Conservation (phyloP, 2,797 vertebrate genomes). For the Scomberomorus guttatus region DNA sequence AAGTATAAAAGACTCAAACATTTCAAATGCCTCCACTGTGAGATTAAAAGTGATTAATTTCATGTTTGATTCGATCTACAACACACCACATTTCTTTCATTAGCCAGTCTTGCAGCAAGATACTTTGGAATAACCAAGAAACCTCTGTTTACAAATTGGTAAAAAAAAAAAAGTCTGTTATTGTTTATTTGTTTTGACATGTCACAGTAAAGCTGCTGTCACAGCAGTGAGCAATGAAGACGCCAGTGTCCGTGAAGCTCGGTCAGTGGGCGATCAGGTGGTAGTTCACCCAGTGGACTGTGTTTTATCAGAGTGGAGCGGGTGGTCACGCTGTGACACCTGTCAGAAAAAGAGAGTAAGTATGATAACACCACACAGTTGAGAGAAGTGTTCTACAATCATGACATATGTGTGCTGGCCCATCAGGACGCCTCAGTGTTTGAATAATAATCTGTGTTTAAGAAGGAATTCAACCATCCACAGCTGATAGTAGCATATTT, state of each 20-base stretch:
- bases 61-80: not conserved
- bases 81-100: not conserved
- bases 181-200: conserved; percentile 16
- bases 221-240: conserved; percentile 43
- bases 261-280: conserved; percentile 52
- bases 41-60: conserved; percentile 1
- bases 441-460: not conserved
- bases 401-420: not conserved
- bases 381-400: not conserved
- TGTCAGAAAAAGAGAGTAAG: conserved; percentile 92
- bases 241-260: conserved; percentile 56
- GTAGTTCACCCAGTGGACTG: conserved; percentile 86
- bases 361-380: conserved; percentile 1
- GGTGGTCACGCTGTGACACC: conserved; percentile 91
- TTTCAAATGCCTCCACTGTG: not conserved
- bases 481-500: too few relatives aligned
- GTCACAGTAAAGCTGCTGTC: conserved; percentile 52
- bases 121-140: not conserved
- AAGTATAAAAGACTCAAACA: not conserved
- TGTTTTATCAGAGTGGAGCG: conserved; percentile 88
- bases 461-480: not conserved
- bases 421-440: not conserved
- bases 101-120: not conserved
- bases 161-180: not conserved
- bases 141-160: not conserved